Evolutionary conservation across 2,888 invertebrate genomes (phyloP), one percentile per base, ranked within the genome.

Genomic region (Argyresthia goedartella): DNA sequence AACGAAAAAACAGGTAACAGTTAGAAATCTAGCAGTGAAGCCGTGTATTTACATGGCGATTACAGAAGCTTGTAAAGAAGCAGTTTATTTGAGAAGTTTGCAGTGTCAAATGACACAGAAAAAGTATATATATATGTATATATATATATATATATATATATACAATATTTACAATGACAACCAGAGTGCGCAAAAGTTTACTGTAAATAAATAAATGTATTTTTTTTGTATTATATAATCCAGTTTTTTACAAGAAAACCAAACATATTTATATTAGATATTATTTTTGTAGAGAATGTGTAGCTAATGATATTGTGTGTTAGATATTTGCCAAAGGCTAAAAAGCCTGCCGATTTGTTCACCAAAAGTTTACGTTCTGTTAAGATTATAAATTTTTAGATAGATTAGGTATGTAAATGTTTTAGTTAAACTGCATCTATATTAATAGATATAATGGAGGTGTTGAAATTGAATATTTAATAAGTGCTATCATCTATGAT

Each of bases 271-370:
- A n/a, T n/a, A n/a, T n/a, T n/a, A n/a, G n/a, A 36, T 36, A 36
- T 9, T 9, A 36, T 36, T 36, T 50, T 39, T 39, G 54, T 46
- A 51, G 54, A 47, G 53, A 56, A 39, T 43, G 47, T 49, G 53
- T 56, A 25, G 9, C 10, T 11, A 53, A 56, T 52, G 54, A 54
- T 41, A 35, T 52, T 56, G 11, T 52, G 39, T 45, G 25, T 56
- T 1, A 35, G 51, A 33, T 56, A 56, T 53, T 48, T 56, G 50
- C 50, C 51, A 16, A 53, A 53, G 47, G 50, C 51, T 43, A 50
- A 56, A 16, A 54, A 54, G 56, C 53, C 56, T 36, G 36, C 36
- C 36, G 36, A 36, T 36, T 9, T n/a, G n/a, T n/a, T n/a, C n/a
- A n/a, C n/a, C n/a, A n/a, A n/a, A n/a, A n/a, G n/a, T n/a, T n/a